Evolutionary conservation across 2,888 invertebrate genomes (phyloP).

Genomic region (Acanthacorydalis orientalis): DNA sequence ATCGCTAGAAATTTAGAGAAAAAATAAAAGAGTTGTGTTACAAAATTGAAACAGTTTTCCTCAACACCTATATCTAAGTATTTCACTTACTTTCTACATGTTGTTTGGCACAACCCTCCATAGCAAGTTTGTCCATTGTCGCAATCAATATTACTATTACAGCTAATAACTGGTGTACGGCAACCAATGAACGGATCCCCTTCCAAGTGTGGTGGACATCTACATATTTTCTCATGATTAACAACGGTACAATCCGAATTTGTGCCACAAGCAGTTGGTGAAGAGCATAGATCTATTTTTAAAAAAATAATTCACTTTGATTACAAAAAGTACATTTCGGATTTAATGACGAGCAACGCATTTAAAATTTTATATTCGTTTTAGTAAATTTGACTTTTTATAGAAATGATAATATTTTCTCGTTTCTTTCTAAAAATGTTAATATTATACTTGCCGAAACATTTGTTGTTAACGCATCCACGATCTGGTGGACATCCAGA

Average conservation of each 20-base stretch:
- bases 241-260: slow-evolving; percentile 58
- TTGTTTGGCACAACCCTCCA: slow-evolving; percentile 58
- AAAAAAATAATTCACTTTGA: too few species aligned
- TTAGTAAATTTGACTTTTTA: too few species aligned
- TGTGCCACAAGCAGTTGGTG: slow-evolving; percentile 66
- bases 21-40: too few species aligned
- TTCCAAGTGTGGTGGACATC: slow-evolving; percentile 49
- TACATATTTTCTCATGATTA: slow-evolving; percentile 58
- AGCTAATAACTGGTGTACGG: slow-evolving; percentile 45
- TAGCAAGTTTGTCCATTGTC: slow-evolving; percentile 55
- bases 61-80: too few species aligned
- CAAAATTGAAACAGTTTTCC: too few species aligned
- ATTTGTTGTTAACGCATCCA: slow-evolving; percentile 65
- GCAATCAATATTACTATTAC: slow-evolving; percentile 51
- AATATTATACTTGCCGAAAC: slow-evolving; percentile 29
- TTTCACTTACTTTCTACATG: slow-evolving; percentile 49
- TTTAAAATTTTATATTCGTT: too few species aligned
- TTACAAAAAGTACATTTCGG: neutral
- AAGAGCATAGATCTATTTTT: slow-evolving; percentile 45
- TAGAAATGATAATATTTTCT: too few species aligned
- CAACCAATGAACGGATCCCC: slow-evolving; percentile 65
- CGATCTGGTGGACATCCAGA: slow-evolving; percentile 54
- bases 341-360: neutral
- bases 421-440: too few species aligned
- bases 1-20: slow-evolving; percentile 37